Evolutionary conservation across 2,888 invertebrate genomes (phyloP), one percentile per base, ranked within the genome.

Genomic region (Yponomeuta plumbellus): DNA sequence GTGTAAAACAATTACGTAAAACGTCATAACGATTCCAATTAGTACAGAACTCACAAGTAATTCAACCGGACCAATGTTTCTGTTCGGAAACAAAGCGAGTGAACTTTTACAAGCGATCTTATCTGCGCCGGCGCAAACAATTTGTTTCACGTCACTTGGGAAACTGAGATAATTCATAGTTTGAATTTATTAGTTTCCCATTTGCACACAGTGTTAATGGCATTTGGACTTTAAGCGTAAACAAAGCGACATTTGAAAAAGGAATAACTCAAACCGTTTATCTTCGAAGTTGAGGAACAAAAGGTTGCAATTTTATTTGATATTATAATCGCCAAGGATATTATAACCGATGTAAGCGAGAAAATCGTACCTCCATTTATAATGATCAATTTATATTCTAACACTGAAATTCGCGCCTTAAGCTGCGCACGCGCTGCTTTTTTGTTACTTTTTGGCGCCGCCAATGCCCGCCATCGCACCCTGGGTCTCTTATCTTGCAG

Each of bases 401-500:
- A 65, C 65, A 65, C 65, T 26, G 26, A 56, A 57, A 65, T 65
- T 65, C 56, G 39, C 64, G 64, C 64, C 56, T 22, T 21, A 20
- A 63, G 63, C 63, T 34, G 13, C 40, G 40, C 39, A 21, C 17
- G 40, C 56, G 57, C 23, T n/a, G n/a, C 57, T 63, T 63, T 63
- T 17, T 40, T 63, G 20, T 44, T 44, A 11, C 26, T 63, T 63
- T 63, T 63, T n/a, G 10, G n/a, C 5, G 21, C 63, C 63, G 44
- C 39, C 17, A 39, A 34, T 62, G 59, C 11, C 21, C 22, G 21
- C 59, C 59, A 22, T 22, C 21, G 59, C 22, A 13, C 23, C 23
- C 23, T 59, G 11, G 20, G 21, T 21, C 23, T 82, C 79, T 75
- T 77, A 82, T 83, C 79, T 80, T 65, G 66, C 71, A 77, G 75